Evolutionary conservation across 2,113 vertebrate species (phyloP).

Genomic region (Asarcornis scutulata): DNA sequence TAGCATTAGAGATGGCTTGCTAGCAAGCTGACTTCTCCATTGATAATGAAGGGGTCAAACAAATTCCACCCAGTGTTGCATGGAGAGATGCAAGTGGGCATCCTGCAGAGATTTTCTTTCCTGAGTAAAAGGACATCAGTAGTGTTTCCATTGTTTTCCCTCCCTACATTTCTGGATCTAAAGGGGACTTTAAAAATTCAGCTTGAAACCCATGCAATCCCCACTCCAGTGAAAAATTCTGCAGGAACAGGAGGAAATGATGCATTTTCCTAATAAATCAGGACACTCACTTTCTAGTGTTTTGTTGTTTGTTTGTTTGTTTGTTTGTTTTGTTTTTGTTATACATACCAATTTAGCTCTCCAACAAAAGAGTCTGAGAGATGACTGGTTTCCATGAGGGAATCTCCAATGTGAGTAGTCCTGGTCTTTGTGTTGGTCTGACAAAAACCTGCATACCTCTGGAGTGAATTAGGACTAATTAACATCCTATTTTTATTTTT

Average conservation of each 20-base stretch:
- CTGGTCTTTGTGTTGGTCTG: neutral
- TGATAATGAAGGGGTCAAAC: neutral
- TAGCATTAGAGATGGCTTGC: neutral
- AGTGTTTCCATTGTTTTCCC: neutral
- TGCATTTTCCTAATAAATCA: neutral
- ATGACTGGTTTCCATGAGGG: neutral
- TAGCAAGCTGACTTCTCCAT: neutral
- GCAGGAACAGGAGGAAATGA: no score
- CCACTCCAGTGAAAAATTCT: neutral
- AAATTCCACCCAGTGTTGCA: neutral
- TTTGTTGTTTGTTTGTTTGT: neutral
- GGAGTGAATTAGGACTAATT: neutral
- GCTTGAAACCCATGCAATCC: neutral
- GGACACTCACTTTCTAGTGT: neutral
- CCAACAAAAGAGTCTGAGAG: neutral
- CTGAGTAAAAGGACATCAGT: neutral
- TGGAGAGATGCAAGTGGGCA: neutral
- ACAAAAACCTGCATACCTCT: neutral
- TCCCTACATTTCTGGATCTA: neutral
- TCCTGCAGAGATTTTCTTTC: fast-evolving
- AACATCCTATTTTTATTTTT: neutral
- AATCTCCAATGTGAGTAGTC: neutral
- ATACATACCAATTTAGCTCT: neutral
- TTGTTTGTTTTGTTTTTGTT: neutral
- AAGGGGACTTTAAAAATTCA: neutral